Conservation (phyloP, 2,113 vertebrate genomes). For the Chitala chitala region DNA sequence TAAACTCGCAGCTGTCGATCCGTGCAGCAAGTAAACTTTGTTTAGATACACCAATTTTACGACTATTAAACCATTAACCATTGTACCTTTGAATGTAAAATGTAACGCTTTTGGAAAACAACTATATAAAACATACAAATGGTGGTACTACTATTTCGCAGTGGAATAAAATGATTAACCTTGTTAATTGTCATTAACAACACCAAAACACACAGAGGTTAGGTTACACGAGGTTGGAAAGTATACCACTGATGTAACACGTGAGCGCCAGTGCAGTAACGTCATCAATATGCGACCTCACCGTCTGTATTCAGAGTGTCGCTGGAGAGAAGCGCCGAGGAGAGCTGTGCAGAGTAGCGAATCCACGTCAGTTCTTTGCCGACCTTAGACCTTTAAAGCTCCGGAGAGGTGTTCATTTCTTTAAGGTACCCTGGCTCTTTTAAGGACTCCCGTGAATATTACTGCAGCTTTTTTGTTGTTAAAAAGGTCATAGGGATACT, state of each 20-base stretch:
- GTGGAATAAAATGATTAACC: neutral
- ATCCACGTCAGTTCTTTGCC: constrained; percentile 20
- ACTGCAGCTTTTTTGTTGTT: neutral
- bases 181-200: neutral
- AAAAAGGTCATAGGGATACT: constrained; percentile 1
- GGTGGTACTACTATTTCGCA: too few species aligned
- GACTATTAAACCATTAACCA: too few species aligned
- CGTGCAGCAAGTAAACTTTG: too few species aligned
- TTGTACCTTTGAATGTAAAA: too few species aligned
- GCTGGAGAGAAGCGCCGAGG: constrained; percentile 16
- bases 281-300: constrained; percentile 51
- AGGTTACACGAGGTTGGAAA: constrained; percentile 3
- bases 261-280: constrained; percentile 25
- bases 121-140: too few species aligned
- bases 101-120: too few species aligned
- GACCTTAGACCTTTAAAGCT: neutral
- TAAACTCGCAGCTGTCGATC: too few species aligned
- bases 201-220: neutral
- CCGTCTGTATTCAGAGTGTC: constrained; percentile 33
- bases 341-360: constrained; percentile 14
- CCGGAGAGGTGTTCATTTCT: neutral
- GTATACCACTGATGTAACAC: constrained; percentile 22
- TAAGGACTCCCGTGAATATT: neutral
- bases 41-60: too few species aligned
- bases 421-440: neutral